Evolutionary conservation across 2,113 vertebrate genomes (phyloP).

Genomic region (Camelus bactrianus): DNA sequence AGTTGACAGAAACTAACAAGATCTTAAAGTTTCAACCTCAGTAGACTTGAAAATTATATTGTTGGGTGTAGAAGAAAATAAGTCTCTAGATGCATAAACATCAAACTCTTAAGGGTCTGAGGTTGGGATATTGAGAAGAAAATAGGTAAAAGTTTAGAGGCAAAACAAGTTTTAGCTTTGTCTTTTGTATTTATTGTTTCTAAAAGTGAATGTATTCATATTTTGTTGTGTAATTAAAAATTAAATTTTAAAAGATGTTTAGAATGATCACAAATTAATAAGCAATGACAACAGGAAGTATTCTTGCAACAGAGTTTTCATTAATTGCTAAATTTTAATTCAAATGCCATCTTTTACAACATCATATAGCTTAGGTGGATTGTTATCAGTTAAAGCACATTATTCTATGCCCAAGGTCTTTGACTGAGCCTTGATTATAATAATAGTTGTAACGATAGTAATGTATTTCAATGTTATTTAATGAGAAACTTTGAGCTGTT

Average conservation of each 20-base stretch:
- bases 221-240: slow-evolving; percentile 26
- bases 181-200: background rate
- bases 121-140: background rate
- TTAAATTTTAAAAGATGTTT: background rate
- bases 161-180: background rate
- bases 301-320: background rate
- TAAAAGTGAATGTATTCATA: background rate
- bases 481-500: slow-evolving; percentile 30
- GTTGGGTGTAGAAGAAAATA: background rate
- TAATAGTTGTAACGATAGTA: background rate
- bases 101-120: background rate
- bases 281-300: background rate
- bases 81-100: background rate
- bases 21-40: background rate
- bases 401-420: slow-evolving; percentile 13
- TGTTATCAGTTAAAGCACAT: background rate
- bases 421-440: background rate
- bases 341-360: background rate
- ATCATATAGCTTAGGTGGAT: background rate
- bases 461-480: slow-evolving; percentile 37
- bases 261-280: background rate
- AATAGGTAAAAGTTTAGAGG: background rate
- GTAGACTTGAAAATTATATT: background rate
- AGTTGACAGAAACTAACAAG: background rate
- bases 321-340: slow-evolving; percentile 9